These are phyloP conservation scores for Piscicola geometra DNA, from an alignment of 2,888 invertebrate species.

Conservation along the genomic window DNA sequence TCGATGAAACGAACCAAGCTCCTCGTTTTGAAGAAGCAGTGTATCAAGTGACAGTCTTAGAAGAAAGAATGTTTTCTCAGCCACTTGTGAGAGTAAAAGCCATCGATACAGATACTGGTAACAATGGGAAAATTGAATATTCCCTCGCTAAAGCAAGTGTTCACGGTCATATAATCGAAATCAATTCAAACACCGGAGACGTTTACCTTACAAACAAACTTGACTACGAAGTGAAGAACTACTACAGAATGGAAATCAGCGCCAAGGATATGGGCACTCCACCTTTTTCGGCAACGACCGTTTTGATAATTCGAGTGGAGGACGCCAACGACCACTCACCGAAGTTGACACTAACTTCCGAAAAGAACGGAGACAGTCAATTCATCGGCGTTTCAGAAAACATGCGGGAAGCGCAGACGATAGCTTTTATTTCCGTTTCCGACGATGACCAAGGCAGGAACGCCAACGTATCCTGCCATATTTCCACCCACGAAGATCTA, in stretches of 20 bases:
- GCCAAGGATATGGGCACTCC: not conserved
- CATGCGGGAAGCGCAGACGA: not conserved
- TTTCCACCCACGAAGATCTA: not conserved
- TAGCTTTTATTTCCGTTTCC: not conserved
- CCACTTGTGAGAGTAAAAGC: not conserved
- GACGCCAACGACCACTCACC: not conserved
- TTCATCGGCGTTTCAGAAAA: not conserved
- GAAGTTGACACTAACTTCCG: not conserved
- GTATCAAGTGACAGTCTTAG: not conserved
- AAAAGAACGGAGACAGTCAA: not conserved
- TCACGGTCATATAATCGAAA: not conserved
- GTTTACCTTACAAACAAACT: not conserved
- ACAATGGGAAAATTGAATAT: not conserved
- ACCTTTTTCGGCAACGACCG: not conserved
- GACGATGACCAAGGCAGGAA: not conserved
- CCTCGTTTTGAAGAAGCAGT: not conserved
- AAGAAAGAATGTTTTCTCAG: not conserved
- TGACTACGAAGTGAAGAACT: not conserved
- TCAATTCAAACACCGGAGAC: not conserved
- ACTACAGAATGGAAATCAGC: not conserved
- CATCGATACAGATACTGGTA: not conserved
- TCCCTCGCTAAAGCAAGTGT: not conserved
- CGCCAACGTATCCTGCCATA: not conserved
- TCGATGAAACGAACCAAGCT: not conserved
- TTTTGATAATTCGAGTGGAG: not conserved